Evolutionary conservation across 2,797 vertebrate genomes (phyloP).

Genomic region (Phalanger gymnotis): DNA sequence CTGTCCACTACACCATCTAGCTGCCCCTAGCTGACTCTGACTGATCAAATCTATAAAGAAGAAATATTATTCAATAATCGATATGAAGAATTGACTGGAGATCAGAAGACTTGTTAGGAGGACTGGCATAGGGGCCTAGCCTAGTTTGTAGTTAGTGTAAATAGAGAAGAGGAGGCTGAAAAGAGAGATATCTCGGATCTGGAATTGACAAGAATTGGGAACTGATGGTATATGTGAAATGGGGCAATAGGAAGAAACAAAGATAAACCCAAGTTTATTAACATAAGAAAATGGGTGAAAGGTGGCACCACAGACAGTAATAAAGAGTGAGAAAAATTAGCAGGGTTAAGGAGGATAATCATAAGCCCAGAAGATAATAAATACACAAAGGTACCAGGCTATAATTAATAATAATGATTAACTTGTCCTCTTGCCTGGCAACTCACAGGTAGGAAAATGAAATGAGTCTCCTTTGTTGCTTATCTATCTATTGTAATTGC

Average conservation of each 20-base stretch:
- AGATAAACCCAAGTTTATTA: neutral
- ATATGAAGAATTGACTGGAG: neutral
- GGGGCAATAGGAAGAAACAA: neutral
- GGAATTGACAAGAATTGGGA: neutral
- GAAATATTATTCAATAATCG: neutral
- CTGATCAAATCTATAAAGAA: neutral
- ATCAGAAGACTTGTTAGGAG: neutral
- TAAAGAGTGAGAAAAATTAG: neutral
- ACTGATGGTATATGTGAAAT: neutral
- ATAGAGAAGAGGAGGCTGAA: neutral
- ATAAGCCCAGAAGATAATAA: neutral
- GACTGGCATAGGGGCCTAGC: neutral
- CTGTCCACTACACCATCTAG: neutral
- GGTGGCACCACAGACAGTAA: neutral
- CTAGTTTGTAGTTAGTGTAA: neutral
- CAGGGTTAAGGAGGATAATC: neutral
- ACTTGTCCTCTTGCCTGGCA: neutral
- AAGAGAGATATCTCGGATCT: neutral
- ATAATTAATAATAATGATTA: conserved; percentile 32
- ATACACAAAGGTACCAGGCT: neutral
- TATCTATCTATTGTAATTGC: neutral
- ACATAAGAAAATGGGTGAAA: neutral
- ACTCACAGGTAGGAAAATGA: conserved; percentile 35
- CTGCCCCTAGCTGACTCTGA: neutral
- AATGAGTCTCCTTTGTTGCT: conserved; percentile 1